phyloP scores from a whole-genome alignment of 2,797 vertebrate species.

The Pseudotriccus pelzelni region DNA sequence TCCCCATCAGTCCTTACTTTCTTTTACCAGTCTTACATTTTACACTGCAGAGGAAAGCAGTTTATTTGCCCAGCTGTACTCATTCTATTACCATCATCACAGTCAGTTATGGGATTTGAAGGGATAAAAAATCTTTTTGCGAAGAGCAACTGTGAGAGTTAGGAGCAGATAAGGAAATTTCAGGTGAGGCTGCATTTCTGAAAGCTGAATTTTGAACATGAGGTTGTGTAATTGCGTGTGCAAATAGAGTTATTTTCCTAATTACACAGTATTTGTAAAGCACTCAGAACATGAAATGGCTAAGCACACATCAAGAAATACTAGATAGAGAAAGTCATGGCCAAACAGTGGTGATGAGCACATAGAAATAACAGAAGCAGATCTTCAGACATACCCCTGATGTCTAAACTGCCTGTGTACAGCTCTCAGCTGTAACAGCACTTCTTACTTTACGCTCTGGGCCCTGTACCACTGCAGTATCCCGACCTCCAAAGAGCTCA shows the following conservation, averaged over 20 bases:
- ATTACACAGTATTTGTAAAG: conserved; percentile 58
- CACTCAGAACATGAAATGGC: conserved; percentile 21
- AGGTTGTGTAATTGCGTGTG: conserved; percentile 46
- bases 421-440: not conserved
- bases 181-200: not conserved
- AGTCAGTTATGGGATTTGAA: not conserved
- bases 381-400: not conserved
- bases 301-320: not conserved
- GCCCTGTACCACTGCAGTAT: not conserved
- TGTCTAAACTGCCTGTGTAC: not conserved
- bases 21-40: not conserved
- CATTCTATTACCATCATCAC: not conserved
- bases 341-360: not conserved
- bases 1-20: not conserved
- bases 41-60: not conserved
- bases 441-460: not conserved
- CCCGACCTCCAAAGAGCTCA: not conserved
- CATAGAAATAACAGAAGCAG: not conserved
- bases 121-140: not conserved
- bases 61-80: not conserved
- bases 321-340: not conserved
- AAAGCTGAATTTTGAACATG: conserved; percentile 28
- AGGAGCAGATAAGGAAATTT: not conserved
- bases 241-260: conserved; percentile 54
- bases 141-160: not conserved